A percentile compares a stretch with the other conserved stretches of the same genome.
Evolutionary conservation across 2,888 invertebrate genomes (phyloP).

Genomic region (Alentia gelatinosa): DNA sequence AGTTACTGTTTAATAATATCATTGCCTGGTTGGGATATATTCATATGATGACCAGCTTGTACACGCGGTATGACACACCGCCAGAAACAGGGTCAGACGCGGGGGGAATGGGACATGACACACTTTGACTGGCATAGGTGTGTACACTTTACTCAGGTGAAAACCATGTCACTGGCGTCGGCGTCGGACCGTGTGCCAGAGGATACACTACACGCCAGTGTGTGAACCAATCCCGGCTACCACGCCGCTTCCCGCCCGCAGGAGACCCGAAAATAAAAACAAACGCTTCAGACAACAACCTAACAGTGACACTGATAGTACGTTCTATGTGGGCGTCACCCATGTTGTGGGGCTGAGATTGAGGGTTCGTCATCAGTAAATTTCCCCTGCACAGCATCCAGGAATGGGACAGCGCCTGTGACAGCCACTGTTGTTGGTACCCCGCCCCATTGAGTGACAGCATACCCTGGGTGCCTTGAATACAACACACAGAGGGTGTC

Average conservation of each 20-base stretch:
- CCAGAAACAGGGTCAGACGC: neutral
- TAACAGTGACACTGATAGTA: neutral
- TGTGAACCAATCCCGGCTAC: no score
- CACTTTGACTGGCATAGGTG: conserved; percentile 12
- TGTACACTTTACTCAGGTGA: conserved; percentile 32
- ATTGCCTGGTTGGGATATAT: no score
- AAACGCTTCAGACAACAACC: no score
- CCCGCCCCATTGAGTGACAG: neutral
- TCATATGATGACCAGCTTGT: no score
- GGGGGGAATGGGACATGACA: conserved; percentile 16
- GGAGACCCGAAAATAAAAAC: no score
- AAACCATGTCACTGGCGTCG: neutral
- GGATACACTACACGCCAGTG: no score
- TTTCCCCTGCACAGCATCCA: neutral
- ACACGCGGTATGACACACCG: neutral
- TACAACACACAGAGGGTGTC: neutral
- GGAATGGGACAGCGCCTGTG: neutral
- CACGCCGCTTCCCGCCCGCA: no score
- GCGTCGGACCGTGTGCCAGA: no score
- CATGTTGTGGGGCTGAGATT: neutral
- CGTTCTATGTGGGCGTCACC: neutral
- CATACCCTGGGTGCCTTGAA: neutral
- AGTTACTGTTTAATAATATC: no score
- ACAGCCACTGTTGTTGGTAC: neutral
- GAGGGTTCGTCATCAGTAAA: neutral